Evolutionary conservation across 2,888 invertebrate genomes (phyloP), one percentile per base, ranked within the genome.

Genomic region (Mimas tiliae): DNA sequence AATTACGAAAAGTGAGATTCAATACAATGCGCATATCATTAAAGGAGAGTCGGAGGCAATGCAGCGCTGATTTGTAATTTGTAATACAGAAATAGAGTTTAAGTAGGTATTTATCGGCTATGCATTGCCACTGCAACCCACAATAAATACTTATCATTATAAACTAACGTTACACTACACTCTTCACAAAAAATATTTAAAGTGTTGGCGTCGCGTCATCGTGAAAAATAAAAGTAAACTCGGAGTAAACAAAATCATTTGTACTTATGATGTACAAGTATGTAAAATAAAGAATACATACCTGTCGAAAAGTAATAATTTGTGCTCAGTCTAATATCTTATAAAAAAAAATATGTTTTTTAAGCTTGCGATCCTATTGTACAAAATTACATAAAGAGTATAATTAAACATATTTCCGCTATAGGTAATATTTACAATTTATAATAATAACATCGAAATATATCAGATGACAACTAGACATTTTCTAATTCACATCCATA

Each of bases 281-380:
- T 71, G 70, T 48, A 72, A 71, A 72, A 65, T 69, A 75, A 65
- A 71, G 68, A 69, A 21, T 48, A 38, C 58, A 68, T 79, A 80
- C 77, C 77, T 75, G 78, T 82, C 72, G 65, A 78, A 74, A 75
- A 77, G 55, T 62, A 70, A 69, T 71, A 38, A 75, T 79, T 72
- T 73, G 76, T 79, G 79, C 76, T 83, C 87, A 86, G 87, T 88
- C 85, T 84, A 86, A 84, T 80, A 80, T 84, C 82, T 82, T 83
- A 82, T 75, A 76, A 77, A 71, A 58, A 69, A 63, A 72, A 72
- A 71, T 71, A 45, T 45, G 12, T 71, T 72, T 70, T 63, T 68
- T 11, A 38, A 67, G 72, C 67, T 64, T 69, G 68, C 67, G 65
- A 72, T 70, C 64, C 65, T 72, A 68, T 65, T 71, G 63, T 75